Conservation (phyloP, 2,113 vertebrate species). For the Vidua chalybeata region DNA sequence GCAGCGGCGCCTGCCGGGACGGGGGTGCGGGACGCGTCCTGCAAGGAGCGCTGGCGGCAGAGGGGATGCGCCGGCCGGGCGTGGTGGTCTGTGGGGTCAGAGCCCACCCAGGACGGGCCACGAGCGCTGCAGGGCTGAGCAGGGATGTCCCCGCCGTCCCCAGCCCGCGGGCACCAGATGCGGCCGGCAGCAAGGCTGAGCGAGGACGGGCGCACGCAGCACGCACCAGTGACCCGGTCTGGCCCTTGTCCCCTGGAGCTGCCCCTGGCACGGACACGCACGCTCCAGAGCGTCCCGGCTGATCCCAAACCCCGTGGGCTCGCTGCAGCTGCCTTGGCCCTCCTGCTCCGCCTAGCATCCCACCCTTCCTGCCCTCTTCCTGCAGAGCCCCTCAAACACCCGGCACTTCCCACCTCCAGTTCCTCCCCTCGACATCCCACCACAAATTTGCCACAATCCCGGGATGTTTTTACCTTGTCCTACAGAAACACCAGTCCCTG, state of each 20-base stretch:
- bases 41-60: background rate
- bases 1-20: background rate
- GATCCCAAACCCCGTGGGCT: fast-evolving
- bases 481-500: fast-evolving
- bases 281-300: fast-evolving
- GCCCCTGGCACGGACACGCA: background rate
- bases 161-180: background rate
- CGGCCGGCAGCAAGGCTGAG: background rate
- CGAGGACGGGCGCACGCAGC: fast-evolving
- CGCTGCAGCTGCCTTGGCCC: fast-evolving
- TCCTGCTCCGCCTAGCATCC: background rate
- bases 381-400: background rate
- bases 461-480: fast-evolving
- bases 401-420: background rate
- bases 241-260: background rate
- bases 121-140: fast-evolving
- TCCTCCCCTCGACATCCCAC: background rate
- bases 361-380: too few relatives aligned
- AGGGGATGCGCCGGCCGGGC: fast-evolving
- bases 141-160: background rate
- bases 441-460: background rate
- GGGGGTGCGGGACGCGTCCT: background rate
- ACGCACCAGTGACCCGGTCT: fast-evolving
- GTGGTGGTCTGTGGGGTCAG: fast-evolving
- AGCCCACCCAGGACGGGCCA: background rate